Base-by-base conservation (phyloP, 2,797 vertebrate species). In the Catostomus latipinnis region DNA sequence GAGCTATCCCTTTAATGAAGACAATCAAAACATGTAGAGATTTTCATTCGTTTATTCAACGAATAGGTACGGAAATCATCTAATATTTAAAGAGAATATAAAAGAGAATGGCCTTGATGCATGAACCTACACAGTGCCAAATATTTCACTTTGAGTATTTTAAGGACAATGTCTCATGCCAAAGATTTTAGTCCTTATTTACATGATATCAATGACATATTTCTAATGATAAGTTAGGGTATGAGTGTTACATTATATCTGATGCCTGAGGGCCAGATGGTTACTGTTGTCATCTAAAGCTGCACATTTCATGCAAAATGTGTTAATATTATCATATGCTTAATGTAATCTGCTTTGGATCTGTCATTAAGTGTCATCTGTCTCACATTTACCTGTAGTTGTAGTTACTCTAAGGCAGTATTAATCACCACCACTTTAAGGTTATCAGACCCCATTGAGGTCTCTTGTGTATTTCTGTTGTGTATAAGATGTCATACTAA, bases 381-480 rank as follows among this genome's bases (percentile, higher is more conserved):
- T 61, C 43, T 70, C 16, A 62, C 67, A 62, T 69, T 74, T 63
- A 34, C 2, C 34, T 34, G 34, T 34, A 61, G 49, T 61, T 0
- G 45, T 60, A 67, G 45, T 66, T 53, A 46, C 57, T 71, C 49
- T 54, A 45, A 63, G 34, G 50, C 76, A 63, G 68, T 71, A 71
- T 71, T 71, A 79, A 71, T 65, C 60, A 46, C 52, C 68, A 62
- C 34, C 54, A 14, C 22, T 78, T 77, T 61, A 49, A 71, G 56
- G 49, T 16, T 34, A 34, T 34, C 43, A 71, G 22, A 66, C 13
- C 53, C 10, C 12, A 54, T 43, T 10, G 62, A 68, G 34, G 68
- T 46, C 63, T 53, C 62, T 11, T 74, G 45, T 74, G 43, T 69
- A 6, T 82, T 73, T 78, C 54, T 82, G 43, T 82, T 54, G 34